Base-by-base conservation (phyloP, 2,113 vertebrate genomes). In the Prinia subflava region DNA sequence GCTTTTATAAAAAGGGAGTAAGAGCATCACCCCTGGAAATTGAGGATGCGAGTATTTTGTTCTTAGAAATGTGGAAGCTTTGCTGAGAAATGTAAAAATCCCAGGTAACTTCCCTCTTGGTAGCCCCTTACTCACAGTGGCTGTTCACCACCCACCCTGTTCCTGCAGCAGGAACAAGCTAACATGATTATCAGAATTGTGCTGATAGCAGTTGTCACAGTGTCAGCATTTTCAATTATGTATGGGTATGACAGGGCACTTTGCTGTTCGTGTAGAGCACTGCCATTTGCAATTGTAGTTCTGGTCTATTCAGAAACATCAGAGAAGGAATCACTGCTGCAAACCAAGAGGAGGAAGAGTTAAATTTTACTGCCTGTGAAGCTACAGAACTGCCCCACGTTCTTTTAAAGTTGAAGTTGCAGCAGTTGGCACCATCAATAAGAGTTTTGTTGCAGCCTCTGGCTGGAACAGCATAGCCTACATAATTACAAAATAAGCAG, bases 191-290 rank as follows among this genome's bases (percentile, higher is more conserved):
- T 92, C 86, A 87, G 75, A 71, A 53, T 50, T 71, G 73, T 62
- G 83, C 88, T 94, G 86, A 90, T 95, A 89, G 62, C 70, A 33
- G 80, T 85, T 90, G 94, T 92, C 86, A 79, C 88, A 69, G 88
- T 92, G 86, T 96, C 96, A 96, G 93, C 92, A 0, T 93, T 97
- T 97, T 95, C 86, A 94, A 14, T 92, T 87, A 68, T 35, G 25
- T 75, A 30, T 78, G 63, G 92, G 68, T 77, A 64, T 92, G 90
- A 87, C 62, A 78, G 56, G 73, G 44, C 83, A 92, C 68, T 96
- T 90, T 78, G 73, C 91, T 1, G 4, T 62, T 90, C 11, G 15
- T 27, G 56, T 84, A 20, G 71, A 73, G 74, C 75, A 67, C 39
- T 63, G 64, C 71, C 82, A 60, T 94, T 96, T 95, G 56, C 87